Base-by-base conservation (phyloP, 2,888 invertebrate species). In the Platypus cylindrus region DNA sequence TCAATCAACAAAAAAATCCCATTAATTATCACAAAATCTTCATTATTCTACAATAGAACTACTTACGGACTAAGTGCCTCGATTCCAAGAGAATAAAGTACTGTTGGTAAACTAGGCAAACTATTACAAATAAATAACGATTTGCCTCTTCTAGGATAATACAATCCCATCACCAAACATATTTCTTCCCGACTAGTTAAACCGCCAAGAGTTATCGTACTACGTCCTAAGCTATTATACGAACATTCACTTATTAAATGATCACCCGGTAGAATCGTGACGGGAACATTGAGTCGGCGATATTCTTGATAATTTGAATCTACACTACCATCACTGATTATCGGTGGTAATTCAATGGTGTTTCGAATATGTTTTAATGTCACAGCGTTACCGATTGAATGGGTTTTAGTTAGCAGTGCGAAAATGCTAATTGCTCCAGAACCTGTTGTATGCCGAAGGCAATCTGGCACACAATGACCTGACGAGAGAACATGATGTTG, bases 301-400 rank as follows among this genome's bases (percentile, higher is more conserved):
- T 75, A 77, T 54, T 77, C 77, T 55, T 78, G 78, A 62, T 77
- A 79, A 56, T 73, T 73, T 27, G 75, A 70, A 58, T 79, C 75
- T 52, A 78, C 71, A 60, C 76, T 77, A 50, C 70, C 69, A 55
- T 79, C 79, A 37, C 69, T 66, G 29, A 73, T 73, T 45, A 79
- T 71, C 27, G 76, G 75, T 31, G 73, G 65, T 50, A 75, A 62
- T 58, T 78, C 78, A 44, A 66, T 64, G 28, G 64, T 66, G 45
- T 68, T 68, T 40, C 78, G 67, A 45, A 70, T 65, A 56, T 78
- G 78, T 40, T 76, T 66, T 42, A 78, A 55, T 45, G 72, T 64
- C 40, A 78, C 70, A 57, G 74, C 72, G 50, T 70, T 65, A 25
- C 77, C 76, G 38, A 77, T 71, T 51, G 71, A 66, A 55, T 76